These are phyloP conservation scores for Drosophila koepferae DNA, from an alignment of 2,888 invertebrate genomes.

Conservation along the genomic window DNA sequence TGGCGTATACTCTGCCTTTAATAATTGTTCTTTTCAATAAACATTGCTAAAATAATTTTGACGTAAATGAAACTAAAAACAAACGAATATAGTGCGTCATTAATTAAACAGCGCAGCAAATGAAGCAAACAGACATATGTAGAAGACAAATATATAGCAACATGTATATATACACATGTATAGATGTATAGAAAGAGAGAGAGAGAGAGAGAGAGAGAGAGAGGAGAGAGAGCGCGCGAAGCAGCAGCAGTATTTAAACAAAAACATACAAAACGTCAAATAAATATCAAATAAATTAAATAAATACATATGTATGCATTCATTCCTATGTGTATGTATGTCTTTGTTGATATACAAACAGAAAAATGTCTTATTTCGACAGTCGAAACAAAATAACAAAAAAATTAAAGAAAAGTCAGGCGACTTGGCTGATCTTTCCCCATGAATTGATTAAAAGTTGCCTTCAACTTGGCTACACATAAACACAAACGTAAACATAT, in stretches of 20 bases:
- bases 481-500: constrained; percentile 1
- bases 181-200: background rate
- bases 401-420: constrained; percentile 52
- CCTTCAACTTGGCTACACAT: constrained; percentile 58
- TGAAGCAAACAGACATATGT: constrained; percentile 36
- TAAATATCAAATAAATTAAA: constrained; percentile 79
- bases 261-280: constrained; percentile 65
- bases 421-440: constrained; percentile 60
- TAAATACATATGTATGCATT: constrained; percentile 52
- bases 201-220: too few species aligned
- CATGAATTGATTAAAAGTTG: constrained; percentile 73
- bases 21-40: constrained; percentile 11
- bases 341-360: constrained; percentile 16
- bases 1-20: constrained; percentile 2
- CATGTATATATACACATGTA: background rate
- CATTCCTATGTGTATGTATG: background rate
- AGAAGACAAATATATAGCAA: background rate
- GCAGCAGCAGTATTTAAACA: constrained; percentile 46
- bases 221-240: background rate
- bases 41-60: constrained; percentile 35
- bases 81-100: constrained; percentile 64
- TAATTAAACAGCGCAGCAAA: constrained; percentile 61
- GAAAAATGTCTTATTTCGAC: constrained; percentile 63
- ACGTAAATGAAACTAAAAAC: constrained; percentile 58
- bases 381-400: constrained; percentile 37